A percentile compares a stretch with the other conserved stretches of the same genome.
phyloP scores from a whole-genome alignment of 2,888 invertebrate genomes.

The Cryptocheilus praepositus region DNA sequence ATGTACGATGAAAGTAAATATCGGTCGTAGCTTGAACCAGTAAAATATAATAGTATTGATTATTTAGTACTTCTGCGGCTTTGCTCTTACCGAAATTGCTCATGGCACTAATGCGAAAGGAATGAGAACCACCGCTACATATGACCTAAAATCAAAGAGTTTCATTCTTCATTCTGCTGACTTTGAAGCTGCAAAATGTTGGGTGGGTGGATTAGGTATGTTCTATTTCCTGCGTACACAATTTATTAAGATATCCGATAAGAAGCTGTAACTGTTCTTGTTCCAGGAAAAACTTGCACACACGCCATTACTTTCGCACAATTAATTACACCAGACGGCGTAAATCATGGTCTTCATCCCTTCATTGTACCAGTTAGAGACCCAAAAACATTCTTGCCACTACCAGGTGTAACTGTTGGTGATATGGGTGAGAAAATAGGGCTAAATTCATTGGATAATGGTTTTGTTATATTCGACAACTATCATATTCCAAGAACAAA shows the following conservation, averaged over 20 bases:
- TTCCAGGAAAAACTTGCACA: constrained; percentile 85
- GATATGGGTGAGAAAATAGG: constrained; percentile 96
- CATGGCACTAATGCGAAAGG: constrained; percentile 96
- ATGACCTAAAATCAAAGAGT: constrained; percentile 84
- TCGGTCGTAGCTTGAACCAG: constrained; percentile 5
- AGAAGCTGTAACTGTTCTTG: not conserved
- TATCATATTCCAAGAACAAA: constrained; percentile 87
- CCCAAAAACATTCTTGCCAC: constrained; percentile 82
- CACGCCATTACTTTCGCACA: constrained; percentile 93
- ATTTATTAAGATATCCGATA: not conserved
- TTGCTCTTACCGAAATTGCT: constrained; percentile 93
- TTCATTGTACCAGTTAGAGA: constrained; percentile 93
- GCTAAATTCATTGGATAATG: constrained; percentile 95
- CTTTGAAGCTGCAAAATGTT: constrained; percentile 97
- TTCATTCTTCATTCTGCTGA: constrained; percentile 94
- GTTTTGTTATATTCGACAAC: constrained; percentile 87
- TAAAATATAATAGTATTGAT: constrained; percentile 10
- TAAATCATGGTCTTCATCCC: constrained; percentile 89
- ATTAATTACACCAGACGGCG: constrained; percentile 85
- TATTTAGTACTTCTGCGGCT: constrained; percentile 83
- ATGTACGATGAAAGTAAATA: constrained; percentile 32
- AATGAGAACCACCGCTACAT: constrained; percentile 93
- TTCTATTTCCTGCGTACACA: constrained; percentile 21
- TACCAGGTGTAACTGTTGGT: constrained; percentile 89
- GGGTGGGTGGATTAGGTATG: constrained; percentile 93